Evolutionary conservation across 2,113 vertebrate species (phyloP), one percentile per base, ranked within the genome.

Genomic region (Eidolon helvum): DNA sequence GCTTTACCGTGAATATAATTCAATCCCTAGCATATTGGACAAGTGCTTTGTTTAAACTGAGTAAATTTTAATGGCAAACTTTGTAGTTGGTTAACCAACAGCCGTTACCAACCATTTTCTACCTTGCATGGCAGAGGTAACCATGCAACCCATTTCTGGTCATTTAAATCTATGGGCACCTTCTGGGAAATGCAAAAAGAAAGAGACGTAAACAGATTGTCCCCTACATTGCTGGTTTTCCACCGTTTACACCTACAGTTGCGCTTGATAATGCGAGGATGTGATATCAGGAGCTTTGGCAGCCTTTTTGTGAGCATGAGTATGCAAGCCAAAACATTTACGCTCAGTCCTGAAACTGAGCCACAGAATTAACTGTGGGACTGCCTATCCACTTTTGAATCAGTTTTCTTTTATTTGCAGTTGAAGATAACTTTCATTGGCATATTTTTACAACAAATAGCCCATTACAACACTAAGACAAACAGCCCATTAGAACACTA

Each of bases 251-350:
- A 1, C 48, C 72, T 10, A 0, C 9, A 12, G 38, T 45, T 90
- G 40, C 35, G 33, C 28, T 7, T 59, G 22, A 30, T 28, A 22
- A 14, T 14, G 4, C 18, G 28, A 80, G 35, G 22, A 61, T 18
- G 2, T 33, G 74, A 33, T 45, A 0, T 10, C 38, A 53, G 75
- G 82, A 38, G 50, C 87, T 61, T 1, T 43, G 33, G 74, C 66
- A 91, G 68, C 82, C n/a, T 57, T 94, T 87, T 33, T 68, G 74
- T 59, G 38, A 74, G 19, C 40, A 2, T 40, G 79, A 91, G 19
- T 9, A 4, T 43, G 35, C 14, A 43, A 53, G 28, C 45, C 59
- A 68, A 65, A 57, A 21, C 22, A 57, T 6, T 55, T 57, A 57
- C 14, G 55, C 18, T 22, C 4, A 2, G 5, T 55, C 15, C 22